These are phyloP conservation scores for Rhynchonycteris naso DNA, from an alignment of 2,797 vertebrate genomes.

Conservation along the genomic window DNA sequence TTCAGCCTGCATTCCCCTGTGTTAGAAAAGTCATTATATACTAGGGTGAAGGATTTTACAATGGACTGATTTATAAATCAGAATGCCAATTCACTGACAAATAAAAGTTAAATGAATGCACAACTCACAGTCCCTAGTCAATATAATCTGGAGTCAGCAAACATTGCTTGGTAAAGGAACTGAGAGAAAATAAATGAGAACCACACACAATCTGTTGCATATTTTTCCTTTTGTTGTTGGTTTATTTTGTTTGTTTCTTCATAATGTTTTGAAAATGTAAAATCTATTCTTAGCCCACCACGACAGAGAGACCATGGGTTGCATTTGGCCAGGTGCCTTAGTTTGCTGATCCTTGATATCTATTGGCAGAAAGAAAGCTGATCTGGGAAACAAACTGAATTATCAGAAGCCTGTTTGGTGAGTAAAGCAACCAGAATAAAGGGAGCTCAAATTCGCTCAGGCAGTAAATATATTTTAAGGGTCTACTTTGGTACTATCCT, in stretches of 20 bases:
- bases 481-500: not conserved
- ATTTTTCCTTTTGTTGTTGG: not conserved
- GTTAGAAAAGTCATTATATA: not conserved
- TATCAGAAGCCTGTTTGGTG: not conserved
- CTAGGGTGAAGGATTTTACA: not conserved
- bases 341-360: not conserved
- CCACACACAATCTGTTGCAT: not conserved
- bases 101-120: not conserved
- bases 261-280: not conserved
- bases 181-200: not conserved
- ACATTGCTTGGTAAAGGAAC: not conserved
- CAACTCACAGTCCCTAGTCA: not conserved
- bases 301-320: not conserved
- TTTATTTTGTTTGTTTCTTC: not conserved
- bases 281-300: not conserved
- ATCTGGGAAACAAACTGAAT: conserved; percentile 8
- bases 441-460: not conserved
- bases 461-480: not conserved
- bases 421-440: conserved; percentile 5
- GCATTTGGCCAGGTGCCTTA: not conserved
- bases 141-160: not conserved
- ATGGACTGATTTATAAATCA: not conserved
- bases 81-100: not conserved
- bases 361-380: not conserved
- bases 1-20: not conserved